These are phyloP conservation scores for Phaethornis superciliosus DNA, from an alignment of 2,113 vertebrate genomes.

Conservation along the genomic window DNA sequence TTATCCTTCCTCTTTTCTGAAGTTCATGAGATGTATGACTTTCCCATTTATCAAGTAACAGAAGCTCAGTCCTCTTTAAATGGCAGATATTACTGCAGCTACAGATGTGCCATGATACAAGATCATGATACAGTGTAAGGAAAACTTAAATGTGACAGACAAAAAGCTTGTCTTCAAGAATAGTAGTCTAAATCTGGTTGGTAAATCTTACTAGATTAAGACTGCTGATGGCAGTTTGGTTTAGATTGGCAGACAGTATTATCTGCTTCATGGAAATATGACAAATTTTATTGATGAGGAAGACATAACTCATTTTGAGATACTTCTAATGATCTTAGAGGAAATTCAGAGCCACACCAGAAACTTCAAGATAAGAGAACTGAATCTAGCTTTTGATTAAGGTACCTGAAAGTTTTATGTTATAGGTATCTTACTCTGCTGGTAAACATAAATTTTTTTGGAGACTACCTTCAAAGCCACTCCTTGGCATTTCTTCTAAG, in stretches of 20 bases:
- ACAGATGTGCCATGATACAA: fast-evolving
- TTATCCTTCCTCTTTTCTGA: background rate
- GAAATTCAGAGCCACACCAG: background rate
- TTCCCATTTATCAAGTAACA: background rate
- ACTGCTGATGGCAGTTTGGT: background rate
- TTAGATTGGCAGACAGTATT: background rate
- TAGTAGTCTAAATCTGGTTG: background rate
- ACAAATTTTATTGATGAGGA: background rate
- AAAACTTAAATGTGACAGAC: background rate
- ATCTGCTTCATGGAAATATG: background rate
- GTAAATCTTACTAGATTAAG: background rate
- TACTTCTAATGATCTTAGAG: background rate
- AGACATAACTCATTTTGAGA: background rate
- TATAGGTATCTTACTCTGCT: background rate
- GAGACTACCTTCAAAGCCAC: background rate
- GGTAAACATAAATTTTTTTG: background rate
- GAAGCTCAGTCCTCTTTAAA: background rate
- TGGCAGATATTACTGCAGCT: background rate
- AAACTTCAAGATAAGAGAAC: background rate
- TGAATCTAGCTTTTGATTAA: background rate
- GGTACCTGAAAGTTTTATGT: background rate
- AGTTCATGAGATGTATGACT: background rate
- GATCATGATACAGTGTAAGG: fast-evolving
- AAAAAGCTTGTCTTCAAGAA: background rate
- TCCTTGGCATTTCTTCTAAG: background rate